These are phyloP conservation scores for Desmophyllum pertusum DNA, from an alignment of 92 coral and sea anemone genomes.

Conservation along the genomic window DNA sequence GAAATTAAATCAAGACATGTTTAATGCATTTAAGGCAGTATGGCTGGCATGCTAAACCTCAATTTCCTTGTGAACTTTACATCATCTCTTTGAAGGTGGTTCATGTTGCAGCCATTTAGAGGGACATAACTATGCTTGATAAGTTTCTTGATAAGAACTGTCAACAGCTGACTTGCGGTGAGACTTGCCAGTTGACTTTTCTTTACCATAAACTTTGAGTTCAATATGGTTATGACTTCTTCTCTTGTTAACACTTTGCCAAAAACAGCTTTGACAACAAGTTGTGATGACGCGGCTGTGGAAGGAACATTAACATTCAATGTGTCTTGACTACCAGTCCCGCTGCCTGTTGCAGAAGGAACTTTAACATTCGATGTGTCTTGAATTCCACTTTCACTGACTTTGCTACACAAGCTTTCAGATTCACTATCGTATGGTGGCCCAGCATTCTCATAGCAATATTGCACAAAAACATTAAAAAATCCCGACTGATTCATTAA, in stretches of 20 bases:
- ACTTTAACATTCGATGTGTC: no score
- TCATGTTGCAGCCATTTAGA: constrained; percentile 29
- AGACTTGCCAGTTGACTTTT: constrained; percentile 32
- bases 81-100: constrained; percentile 5
- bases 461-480: no score
- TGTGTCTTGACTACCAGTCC: not conserved
- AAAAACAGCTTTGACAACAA: constrained; percentile 34
- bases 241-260: constrained; percentile 38
- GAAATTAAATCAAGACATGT: no score
- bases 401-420: no score
- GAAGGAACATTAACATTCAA: constrained; percentile 24
- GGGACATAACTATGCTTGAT: constrained; percentile 23
- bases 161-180: constrained; percentile 23
- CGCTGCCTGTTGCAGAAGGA: no score
- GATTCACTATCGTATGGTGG: no score
- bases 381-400: no score
- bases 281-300: constrained; percentile 19
- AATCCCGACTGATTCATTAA: no score
- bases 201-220: constrained; percentile 28
- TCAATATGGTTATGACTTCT: constrained; percentile 16
- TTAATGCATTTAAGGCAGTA: not conserved
- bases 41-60: no score
- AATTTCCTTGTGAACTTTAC: constrained; percentile 31
- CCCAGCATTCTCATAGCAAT: no score
- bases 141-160: constrained; percentile 46